Conservation (phyloP, 2,888 invertebrate species). For the Plusia festucae region DNA sequence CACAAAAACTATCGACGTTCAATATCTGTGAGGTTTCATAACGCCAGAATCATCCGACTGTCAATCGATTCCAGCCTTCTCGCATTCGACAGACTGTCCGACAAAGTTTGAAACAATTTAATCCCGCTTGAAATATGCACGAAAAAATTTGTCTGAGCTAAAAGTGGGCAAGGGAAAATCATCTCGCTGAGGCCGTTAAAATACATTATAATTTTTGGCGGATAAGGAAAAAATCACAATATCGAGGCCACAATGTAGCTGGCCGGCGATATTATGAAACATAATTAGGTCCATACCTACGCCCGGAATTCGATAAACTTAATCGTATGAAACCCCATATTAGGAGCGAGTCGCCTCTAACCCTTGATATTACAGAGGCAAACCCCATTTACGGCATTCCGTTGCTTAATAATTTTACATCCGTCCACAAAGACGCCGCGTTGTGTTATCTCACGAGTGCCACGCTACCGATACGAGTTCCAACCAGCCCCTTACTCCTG, state of each 20-base stretch:
- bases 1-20: slow-evolving; percentile 58
- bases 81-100: slow-evolving; percentile 73
- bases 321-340: slow-evolving; percentile 68
- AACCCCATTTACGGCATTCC: slow-evolving; percentile 78
- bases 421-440: slow-evolving; percentile 82
- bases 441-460: slow-evolving; percentile 85
- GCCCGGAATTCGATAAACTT: slow-evolving; percentile 69
- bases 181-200: slow-evolving; percentile 57
- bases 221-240: slow-evolving; percentile 54
- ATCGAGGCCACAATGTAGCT: slow-evolving; percentile 46
- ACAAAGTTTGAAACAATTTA: slow-evolving; percentile 82
- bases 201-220: slow-evolving; percentile 56
- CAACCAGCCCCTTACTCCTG: slow-evolving; percentile 76
- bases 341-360: slow-evolving; percentile 64
- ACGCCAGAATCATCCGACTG: slow-evolving; percentile 67
- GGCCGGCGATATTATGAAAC: slow-evolving; percentile 53
- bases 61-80: slow-evolving; percentile 73
- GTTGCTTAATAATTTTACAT: slow-evolving; percentile 86
- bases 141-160: slow-evolving; percentile 70
- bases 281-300: slow-evolving; percentile 61
- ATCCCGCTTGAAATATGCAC: slow-evolving; percentile 79
- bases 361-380: slow-evolving; percentile 73
- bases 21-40: slow-evolving; percentile 67
- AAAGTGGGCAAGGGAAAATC: slow-evolving; percentile 63
- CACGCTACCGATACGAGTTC: slow-evolving; percentile 85